A percentile compares a stretch with the other conserved stretches of the same genome.
Evolutionary conservation across 37 sponge, comb jelly and placozoan genomes (phyloP).

Genomic region (Chondrilla cf. caribensis): DNA sequence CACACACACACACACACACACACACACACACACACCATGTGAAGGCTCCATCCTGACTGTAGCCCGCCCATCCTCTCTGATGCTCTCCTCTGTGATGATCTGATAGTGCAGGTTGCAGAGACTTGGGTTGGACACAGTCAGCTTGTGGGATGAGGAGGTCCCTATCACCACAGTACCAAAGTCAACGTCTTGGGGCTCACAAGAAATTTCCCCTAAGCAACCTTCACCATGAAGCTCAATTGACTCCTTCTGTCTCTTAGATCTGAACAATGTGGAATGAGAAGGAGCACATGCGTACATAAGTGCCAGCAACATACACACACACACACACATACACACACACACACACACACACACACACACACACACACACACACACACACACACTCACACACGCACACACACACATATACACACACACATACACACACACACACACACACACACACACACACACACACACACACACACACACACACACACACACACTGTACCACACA

Average conservation of each 20-base stretch:
- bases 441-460: constrained; percentile 29
- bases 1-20: no score
- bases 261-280: background rate
- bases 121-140: constrained; percentile 61
- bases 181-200: constrained; percentile 39
- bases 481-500: background rate
- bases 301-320: background rate
- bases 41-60: background rate
- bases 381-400: background rate
- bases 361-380: background rate
- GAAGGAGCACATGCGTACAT: no score
- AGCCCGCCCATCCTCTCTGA: background rate
- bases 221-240: constrained; percentile 19
- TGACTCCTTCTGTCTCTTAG: background rate
- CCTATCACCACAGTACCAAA: constrained; percentile 73
- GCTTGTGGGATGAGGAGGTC: constrained; percentile 32
- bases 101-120: constrained; percentile 55
- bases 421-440: constrained; percentile 26
- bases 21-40: background rate
- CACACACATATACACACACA: background rate
- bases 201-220: constrained; percentile 28
- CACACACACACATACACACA: constrained; percentile 4
- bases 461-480: constrained; percentile 13
- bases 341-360: background rate
- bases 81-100: constrained; percentile 24